Evolutionary conservation across 2,797 vertebrate species (phyloP), one percentile per base, ranked within the genome.

Genomic region (Sebastiscus albofasciatus): DNA sequence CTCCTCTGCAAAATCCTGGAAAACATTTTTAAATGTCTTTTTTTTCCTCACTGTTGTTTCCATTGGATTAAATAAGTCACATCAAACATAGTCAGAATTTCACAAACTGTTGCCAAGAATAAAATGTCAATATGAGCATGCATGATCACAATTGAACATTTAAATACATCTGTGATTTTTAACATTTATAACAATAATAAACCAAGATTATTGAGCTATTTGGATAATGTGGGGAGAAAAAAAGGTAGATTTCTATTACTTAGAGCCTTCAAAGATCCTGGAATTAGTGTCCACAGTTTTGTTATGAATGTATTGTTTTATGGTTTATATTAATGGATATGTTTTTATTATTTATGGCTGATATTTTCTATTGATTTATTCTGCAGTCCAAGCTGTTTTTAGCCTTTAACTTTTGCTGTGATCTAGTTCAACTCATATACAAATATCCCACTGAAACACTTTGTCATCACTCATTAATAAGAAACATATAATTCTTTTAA

Each of bases 1-100:
- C 86, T 20, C 81, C 81, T 20, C 56, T 62, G 49, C 67, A 72
- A 54, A 84, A 74, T 49, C 86, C 88, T 90, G 6, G 16, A 59
- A 69, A 59, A 49, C 18, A 56, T 27, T 4, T 54, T 8, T 7
- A 59, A 65, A 65, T 64, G 8, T 34, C 27, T 6, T 54, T 24
- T 68, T 11, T 6, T 8, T 20, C 39, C 0, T 34, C 2, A n/a
- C n/a, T 59, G 67, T 16, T n/a, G 31, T 42, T 62, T 64, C 9
- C 14, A 18, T 9, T 58, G 2, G 8, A 67, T 7, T 67, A 9
- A 42, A 65, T 24, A 54, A 8, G 4, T 22, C 31, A 55, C 31
- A 49, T 34, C 14, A 26, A 29, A 29, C 12, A 31, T 2, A 62
- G 13, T 11, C 8, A 16, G 0, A n/a, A 14, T 33, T 14, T 58